Base-by-base conservation (phyloP, 1,140 invertebrate species). In the Ips typographus region DNA sequence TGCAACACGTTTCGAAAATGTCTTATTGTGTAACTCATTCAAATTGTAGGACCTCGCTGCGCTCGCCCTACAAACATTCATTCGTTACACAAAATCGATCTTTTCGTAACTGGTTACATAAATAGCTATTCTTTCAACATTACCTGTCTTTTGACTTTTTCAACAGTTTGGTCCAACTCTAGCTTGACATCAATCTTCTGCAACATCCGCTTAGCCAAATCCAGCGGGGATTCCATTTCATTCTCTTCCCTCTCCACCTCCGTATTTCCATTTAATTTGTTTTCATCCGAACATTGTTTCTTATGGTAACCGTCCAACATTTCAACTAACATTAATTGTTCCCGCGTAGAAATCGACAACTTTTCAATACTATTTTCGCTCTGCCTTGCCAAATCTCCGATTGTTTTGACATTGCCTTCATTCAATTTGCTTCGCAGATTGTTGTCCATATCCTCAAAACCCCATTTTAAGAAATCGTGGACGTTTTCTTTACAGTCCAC, bases 371-470 rank as follows among this genome's bases (percentile, higher is more conserved):
- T 80, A 2, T 81, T 61, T 76, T 84, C 82, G 56, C 80, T 83
- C 74, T 83, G 71, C 67, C 78, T 81, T 3, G 84, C 83, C 52
- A 85, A 77, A 75, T 85, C 83, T n/a, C 83, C 83, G 7, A 85
- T 74, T 55, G 83, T 84, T 43, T 74, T 74, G 6, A 84, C 72
- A 55, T 71, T 63, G n/a, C 61, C 69, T 37, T 42, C 65, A 38
- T 71, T 68, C 57, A 77, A 63, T 53, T 74, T 67, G 47, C 68
- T 67, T 42, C 64, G 61, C 22, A 75, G 62, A 38, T 56, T 56
- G 4, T 71, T 61, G 4, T 22, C 22, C 22, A 22, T 22, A 22
- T 22, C 22, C 22, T 22, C 22, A 22, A 22, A 22, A 22, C 22
- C 22, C 22, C 22, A 22, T 22, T 22, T 22, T 22, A 22, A 22